Percentiles rank a stretch among this genome's conserved stretches.
Conservation (phyloP, 2,888 invertebrate species). For the Patella pellucida region DNA sequence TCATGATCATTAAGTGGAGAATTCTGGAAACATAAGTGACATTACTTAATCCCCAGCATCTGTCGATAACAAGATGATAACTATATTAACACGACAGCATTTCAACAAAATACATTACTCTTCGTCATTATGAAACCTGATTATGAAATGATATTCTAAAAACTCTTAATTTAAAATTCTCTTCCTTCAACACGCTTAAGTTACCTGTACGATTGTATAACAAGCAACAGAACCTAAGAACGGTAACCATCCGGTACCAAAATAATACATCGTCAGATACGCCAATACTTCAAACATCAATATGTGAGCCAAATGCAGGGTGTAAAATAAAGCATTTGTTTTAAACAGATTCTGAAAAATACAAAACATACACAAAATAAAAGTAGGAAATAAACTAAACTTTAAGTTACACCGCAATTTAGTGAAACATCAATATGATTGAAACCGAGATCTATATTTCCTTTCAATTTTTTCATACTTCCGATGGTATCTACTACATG, state of each 20-base stretch:
- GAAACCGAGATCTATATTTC: too few relatives aligned
- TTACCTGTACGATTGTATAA: constrained; percentile 64
- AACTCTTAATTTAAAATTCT: background rate
- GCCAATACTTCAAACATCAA: constrained; percentile 61
- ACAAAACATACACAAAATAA: constrained; percentile 2
- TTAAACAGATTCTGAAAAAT: constrained; percentile 61
- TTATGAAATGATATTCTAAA: background rate
- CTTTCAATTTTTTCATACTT: too few relatives aligned
- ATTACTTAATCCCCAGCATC: too few relatives aligned
- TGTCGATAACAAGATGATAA: too few relatives aligned
- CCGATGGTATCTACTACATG: too few relatives aligned
- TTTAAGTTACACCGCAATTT: background rate
- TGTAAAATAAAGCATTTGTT: constrained; percentile 61
- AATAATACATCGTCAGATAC: constrained; percentile 59
- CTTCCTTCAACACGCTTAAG: background rate
- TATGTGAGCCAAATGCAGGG: constrained; percentile 59
- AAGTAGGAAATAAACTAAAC: background rate
- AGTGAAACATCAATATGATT: too few relatives aligned
- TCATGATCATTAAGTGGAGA: too few relatives aligned
- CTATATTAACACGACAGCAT: too few relatives aligned
- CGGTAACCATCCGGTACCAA: constrained; percentile 63
- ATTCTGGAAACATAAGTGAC: too few relatives aligned
- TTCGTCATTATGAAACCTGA: background rate
- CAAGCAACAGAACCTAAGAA: constrained; percentile 53
- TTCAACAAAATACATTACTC: too few relatives aligned